A percentile compares a stretch with the other conserved stretches of the same genome.
Evolutionary conservation across 2,888 invertebrate species (phyloP).

Genomic region (Tenthredo distinguenda): DNA sequence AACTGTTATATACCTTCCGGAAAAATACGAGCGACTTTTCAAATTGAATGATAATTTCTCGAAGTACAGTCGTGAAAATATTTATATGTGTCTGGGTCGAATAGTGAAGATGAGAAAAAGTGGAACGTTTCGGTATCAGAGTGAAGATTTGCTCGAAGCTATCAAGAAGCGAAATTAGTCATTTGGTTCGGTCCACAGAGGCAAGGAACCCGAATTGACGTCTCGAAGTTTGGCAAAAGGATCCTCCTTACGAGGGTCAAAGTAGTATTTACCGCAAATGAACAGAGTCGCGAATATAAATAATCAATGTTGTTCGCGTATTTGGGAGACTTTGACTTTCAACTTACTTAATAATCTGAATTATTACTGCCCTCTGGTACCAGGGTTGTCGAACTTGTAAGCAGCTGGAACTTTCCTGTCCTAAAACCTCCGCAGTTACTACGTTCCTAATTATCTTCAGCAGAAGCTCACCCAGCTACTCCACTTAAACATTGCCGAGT

Average conservation of each 20-base stretch:
- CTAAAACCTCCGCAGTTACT: constrained; percentile 19
- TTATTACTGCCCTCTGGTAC: constrained; percentile 20
- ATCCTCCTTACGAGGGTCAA: neutral
- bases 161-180: neutral
- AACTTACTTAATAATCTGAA: constrained; percentile 20
- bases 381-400: constrained; percentile 5
- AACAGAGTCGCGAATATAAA: neutral
- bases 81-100: neutral
- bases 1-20: too few relatives aligned
- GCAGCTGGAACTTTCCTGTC: constrained; percentile 21
- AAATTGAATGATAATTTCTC: neutral
- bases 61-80: neutral
- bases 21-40: neutral
- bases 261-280: neutral
- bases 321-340: constrained; percentile 15
- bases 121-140: neutral
- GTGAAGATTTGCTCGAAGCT: neutral
- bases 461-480: neutral
- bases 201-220: neutral
- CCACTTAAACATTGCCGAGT: neutral
- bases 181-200: neutral
- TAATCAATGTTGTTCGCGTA: constrained; percentile 16
- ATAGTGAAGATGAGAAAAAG: neutral
- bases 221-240: neutral
- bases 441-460: constrained; percentile 8